phyloP scores from a whole-genome alignment of 2,888 invertebrate genomes.

The Pyrgus malvae region DNA sequence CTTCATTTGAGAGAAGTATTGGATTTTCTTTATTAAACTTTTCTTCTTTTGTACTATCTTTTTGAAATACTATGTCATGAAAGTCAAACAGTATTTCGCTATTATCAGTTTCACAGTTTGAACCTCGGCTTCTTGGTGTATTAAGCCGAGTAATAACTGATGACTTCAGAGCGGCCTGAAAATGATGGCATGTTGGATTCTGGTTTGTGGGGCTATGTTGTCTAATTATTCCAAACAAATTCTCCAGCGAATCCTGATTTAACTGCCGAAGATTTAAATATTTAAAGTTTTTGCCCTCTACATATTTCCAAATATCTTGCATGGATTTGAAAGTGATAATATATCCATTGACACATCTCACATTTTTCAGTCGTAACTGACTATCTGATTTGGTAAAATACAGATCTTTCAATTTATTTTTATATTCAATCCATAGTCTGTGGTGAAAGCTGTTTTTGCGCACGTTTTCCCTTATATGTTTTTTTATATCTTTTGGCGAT shows the following conservation, averaged over 20 bases:
- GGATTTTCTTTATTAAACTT: too few relatives aligned
- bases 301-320: not conserved
- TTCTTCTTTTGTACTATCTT: not conserved
- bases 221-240: not conserved
- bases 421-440: not conserved
- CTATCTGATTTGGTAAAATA: not conserved
- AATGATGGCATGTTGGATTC: not conserved
- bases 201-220: not conserved
- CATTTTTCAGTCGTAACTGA: not conserved
- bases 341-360: not conserved
- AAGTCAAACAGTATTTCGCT: not conserved
- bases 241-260: not conserved
- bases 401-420: not conserved
- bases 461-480: not conserved
- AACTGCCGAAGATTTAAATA: not conserved
- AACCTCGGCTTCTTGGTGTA: not conserved
- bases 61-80: too few relatives aligned
- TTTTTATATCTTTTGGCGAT: not conserved
- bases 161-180: not conserved
- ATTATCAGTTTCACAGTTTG: not conserved
- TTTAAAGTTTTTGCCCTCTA: not conserved
- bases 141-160: not conserved
- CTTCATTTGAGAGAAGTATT: too few relatives aligned
- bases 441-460: not conserved
- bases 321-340: not conserved